A percentile compares a stretch with the other conserved stretches of the same genome.
Evolutionary conservation across 2,888 invertebrate species (phyloP).

Genomic region (Megamerina dolium): DNA sequence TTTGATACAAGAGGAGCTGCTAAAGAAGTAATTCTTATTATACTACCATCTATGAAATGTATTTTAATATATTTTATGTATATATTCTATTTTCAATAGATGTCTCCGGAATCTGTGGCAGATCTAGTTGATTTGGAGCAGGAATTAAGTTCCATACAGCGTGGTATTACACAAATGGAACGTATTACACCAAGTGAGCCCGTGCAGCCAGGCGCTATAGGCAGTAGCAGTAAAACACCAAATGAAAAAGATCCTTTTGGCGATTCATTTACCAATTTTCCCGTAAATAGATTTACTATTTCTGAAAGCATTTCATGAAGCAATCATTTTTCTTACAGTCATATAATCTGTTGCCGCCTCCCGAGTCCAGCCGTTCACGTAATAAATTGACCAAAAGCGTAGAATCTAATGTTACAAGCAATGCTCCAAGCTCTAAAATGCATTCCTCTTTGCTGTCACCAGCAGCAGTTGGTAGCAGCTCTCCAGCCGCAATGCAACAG

Average conservation of each 20-base stretch:
- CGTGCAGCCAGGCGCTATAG: conserved; percentile 50
- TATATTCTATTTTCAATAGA: conserved; percentile 24
- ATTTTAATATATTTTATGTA: neutral
- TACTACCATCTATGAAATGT: neutral
- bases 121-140: conserved; percentile 83
- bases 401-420: conserved; percentile 6
- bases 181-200: conserved; percentile 70
- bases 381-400: conserved; percentile 42
- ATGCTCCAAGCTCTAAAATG: conserved; percentile 10
- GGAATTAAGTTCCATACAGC: conserved; percentile 76
- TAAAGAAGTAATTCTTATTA: conserved; percentile 25
- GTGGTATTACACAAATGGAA: conserved; percentile 84
- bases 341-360: conserved; percentile 47
- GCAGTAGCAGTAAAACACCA: conserved; percentile 32
- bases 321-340: conserved; percentile 26
- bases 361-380: conserved; percentile 46
- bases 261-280: conserved; percentile 63
- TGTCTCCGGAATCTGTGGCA: conserved; percentile 59
- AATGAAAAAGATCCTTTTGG: conserved; percentile 64
- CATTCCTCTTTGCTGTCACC: conserved; percentile 29
- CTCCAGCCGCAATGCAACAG: conserved; percentile 9
- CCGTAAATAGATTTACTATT: conserved; percentile 27
- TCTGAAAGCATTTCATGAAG: neutral
- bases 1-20: conserved; percentile 33
- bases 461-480: conserved; percentile 13